Conservation (phyloP, 53 echinoderm and acorn worm genomes). For the Actinopyga echinites region DNA sequence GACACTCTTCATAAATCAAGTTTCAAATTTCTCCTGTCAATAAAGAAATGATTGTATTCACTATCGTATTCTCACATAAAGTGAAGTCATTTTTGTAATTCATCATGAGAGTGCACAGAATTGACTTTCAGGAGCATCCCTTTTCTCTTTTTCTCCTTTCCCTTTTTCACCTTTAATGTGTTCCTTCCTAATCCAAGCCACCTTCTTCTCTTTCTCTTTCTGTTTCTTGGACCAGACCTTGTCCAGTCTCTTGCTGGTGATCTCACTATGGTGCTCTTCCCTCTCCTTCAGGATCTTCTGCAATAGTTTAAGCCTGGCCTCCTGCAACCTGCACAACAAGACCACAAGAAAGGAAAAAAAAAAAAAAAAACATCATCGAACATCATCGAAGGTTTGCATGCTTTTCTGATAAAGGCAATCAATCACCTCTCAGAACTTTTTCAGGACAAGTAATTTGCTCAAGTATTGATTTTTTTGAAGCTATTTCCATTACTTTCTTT, state of each 20-base stretch:
- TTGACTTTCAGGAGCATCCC: not conserved
- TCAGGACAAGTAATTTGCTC: too few relatives aligned
- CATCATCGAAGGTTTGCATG: too few relatives aligned
- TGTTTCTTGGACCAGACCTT: conserved; percentile 98
- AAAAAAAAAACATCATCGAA: too few relatives aligned
- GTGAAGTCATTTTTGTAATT: not conserved
- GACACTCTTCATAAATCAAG: too few relatives aligned
- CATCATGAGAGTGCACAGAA: not conserved
- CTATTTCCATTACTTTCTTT: too few relatives aligned
- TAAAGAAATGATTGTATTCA: too few relatives aligned
- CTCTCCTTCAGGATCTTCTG: conserved; percentile 85
- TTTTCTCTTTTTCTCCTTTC: not conserved
- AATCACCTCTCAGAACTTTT: too few relatives aligned
- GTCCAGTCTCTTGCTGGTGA: conserved; percentile 86
- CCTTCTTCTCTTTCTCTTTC: conserved; percentile 83
- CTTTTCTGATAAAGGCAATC: too few relatives aligned
- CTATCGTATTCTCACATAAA: too few relatives aligned
- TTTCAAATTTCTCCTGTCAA: too few relatives aligned
- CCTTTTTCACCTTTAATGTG: conserved; percentile 78
- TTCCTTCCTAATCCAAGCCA: conserved; percentile 94
- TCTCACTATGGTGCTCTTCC: conserved; percentile 87
- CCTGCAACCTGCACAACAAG: conserved; percentile 71
- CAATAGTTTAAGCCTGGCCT: conserved; percentile 83
- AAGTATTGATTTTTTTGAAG: too few relatives aligned
- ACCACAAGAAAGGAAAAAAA: not conserved